phyloP scores from a whole-genome alignment of 2,113 vertebrate species.

The Burhinus bistriatus region DNA sequence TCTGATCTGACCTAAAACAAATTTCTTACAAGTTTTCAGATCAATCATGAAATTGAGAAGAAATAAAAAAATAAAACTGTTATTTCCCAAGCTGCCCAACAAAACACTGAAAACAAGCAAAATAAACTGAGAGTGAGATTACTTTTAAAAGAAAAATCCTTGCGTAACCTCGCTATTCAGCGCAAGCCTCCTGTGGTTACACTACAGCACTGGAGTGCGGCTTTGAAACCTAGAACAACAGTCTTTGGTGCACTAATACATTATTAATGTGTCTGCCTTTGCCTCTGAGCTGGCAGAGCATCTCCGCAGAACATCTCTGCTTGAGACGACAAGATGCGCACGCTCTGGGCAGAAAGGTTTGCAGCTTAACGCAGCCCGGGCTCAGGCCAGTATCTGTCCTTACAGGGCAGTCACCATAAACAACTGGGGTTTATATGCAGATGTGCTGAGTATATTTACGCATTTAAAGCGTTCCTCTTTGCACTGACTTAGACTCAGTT shows the following conservation, averaged over 20 bases:
- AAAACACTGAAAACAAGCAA: not conserved
- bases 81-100: not conserved
- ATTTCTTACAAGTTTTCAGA: not conserved
- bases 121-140: not conserved
- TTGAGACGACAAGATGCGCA: not conserved
- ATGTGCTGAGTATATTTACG: not conserved
- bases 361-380: not conserved
- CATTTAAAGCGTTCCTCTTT: not conserved
- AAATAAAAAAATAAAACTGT: not conserved
- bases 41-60: not conserved
- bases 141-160: not conserved
- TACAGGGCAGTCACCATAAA: not conserved
- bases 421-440: not conserved
- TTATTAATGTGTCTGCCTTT: constrained; percentile 28
- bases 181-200: constrained; percentile 1
- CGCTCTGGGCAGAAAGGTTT: not conserved
- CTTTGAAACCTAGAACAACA: constrained; percentile 24
- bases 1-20: not conserved
- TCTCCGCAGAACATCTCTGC: not conserved
- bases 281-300: not conserved
- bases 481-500: not conserved
- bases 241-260: constrained; percentile 3
- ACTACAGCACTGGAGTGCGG: not conserved
- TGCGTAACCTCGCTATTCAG: not conserved
- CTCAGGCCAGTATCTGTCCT: not conserved